A percentile compares a stretch with the other conserved stretches of the same genome.
These are phyloP conservation scores for Heliconius cydno DNA, from an alignment of 2,888 invertebrate genomes.

Conservation along the genomic window DNA sequence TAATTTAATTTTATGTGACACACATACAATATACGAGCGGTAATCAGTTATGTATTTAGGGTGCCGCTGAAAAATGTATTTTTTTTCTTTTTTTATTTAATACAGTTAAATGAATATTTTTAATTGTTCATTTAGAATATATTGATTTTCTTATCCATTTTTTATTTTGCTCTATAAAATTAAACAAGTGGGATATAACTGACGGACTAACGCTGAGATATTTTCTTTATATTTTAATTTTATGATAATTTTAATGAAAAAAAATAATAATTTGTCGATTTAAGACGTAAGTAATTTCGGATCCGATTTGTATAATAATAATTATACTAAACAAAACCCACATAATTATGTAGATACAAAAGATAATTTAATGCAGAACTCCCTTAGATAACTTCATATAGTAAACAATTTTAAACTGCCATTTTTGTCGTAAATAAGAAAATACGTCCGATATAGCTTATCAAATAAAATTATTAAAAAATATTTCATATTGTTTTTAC, in stretches of 20 bases:
- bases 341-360: too few species aligned
- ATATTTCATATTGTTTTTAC: background rate
- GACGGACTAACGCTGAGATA: too few species aligned
- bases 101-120: background rate
- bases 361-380: background rate
- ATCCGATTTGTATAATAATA: too few species aligned
- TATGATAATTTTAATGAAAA: too few species aligned
- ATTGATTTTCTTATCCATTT: background rate
- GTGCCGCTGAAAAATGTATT: too few species aligned
- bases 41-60: slow-evolving; percentile 5
- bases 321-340: too few species aligned
- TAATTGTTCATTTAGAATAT: background rate
- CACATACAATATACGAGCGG: background rate
- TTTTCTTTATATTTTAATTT: too few species aligned
- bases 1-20: slow-evolving; percentile 8
- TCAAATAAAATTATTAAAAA: slow-evolving; percentile 4
- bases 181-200: too few species aligned
- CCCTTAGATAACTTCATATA: background rate
- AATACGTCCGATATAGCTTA: background rate
- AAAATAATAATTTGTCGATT: too few species aligned
- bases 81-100: background rate
- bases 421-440: background rate
- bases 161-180: background rate
- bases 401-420: background rate
- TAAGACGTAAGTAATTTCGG: too few species aligned